These are phyloP conservation scores for Macropus fuliginosus DNA, from an alignment of 2,797 vertebrate genomes.

Conservation along the genomic window DNA sequence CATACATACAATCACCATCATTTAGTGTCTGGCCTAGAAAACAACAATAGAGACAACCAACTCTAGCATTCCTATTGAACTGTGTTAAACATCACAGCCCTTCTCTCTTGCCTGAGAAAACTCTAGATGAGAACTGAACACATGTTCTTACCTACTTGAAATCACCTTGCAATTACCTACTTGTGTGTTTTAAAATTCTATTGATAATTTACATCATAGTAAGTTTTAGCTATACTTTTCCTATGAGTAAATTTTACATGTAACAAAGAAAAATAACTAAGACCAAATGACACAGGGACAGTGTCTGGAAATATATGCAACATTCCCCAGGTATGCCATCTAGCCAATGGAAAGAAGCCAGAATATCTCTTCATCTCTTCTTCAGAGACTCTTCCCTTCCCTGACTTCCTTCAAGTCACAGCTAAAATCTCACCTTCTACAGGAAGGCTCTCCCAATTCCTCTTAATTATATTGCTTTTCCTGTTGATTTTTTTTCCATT, in stretches of 20 bases:
- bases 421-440: neutral
- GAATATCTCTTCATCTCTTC: neutral
- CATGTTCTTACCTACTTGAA: neutral
- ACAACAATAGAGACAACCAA: neutral
- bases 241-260: neutral
- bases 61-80: neutral
- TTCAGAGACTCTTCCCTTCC: neutral
- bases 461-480: neutral
- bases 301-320: neutral
- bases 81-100: neutral
- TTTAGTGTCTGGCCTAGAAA: conserved; percentile 14
- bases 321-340: neutral
- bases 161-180: neutral
- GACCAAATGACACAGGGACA: neutral
- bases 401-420: neutral
- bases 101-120: neutral
- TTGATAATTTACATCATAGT: neutral
- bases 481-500: neutral
- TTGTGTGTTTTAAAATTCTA: conserved; percentile 16
- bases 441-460: neutral
- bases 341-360: neutral
- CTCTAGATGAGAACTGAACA: neutral
- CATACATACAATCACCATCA: neutral
- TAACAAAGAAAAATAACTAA: neutral
- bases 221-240: neutral